phyloP scores from a whole-genome alignment of 1,140 invertebrate genomes.

The Lordiphosa clarofinis region DNA sequence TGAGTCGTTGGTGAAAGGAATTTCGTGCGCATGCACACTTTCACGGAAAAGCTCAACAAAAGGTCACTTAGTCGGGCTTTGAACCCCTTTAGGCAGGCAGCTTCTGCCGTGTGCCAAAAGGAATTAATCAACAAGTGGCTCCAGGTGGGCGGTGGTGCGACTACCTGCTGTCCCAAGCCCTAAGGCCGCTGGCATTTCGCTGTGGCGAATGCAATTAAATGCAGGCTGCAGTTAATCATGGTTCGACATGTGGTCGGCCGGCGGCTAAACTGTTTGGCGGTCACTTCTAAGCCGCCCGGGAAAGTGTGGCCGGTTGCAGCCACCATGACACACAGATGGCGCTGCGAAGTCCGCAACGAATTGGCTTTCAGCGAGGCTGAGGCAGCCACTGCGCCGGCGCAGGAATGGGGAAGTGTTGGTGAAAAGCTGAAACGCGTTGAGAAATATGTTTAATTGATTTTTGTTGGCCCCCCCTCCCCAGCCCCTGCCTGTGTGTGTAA shows the following conservation, averaged over 20 bases:
- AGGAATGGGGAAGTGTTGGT: slow-evolving; percentile 72
- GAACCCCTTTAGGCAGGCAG: slow-evolving; percentile 27
- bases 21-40: slow-evolving; percentile 36
- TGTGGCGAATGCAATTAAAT: slow-evolving; percentile 67
- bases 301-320: slow-evolving; percentile 55
- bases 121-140: slow-evolving; percentile 38
- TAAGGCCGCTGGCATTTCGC: slow-evolving; percentile 43
- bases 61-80: slow-evolving; percentile 60
- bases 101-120: slow-evolving; percentile 30
- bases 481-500: slow-evolving; percentile 8
- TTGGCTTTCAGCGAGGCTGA: slow-evolving; percentile 52
- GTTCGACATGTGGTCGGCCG: slow-evolving; percentile 63
- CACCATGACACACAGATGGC: slow-evolving; percentile 68
- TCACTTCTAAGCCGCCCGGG: slow-evolving; percentile 67
- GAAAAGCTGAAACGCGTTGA: slow-evolving; percentile 71
- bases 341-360: slow-evolving; percentile 63
- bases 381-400: slow-evolving; percentile 24
- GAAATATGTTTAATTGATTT: slow-evolving; percentile 76
- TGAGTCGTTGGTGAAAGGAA: slow-evolving; percentile 53
- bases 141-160: slow-evolving; percentile 12
- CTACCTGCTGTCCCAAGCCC: slow-evolving; percentile 57
- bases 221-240: slow-evolving; percentile 73
- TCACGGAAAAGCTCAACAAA: slow-evolving; percentile 56
- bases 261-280: slow-evolving; percentile 51
- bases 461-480: slow-evolving; percentile 19